phyloP scores from a whole-genome alignment of 2,888 invertebrate species.

The Harpalus rubripes region DNA sequence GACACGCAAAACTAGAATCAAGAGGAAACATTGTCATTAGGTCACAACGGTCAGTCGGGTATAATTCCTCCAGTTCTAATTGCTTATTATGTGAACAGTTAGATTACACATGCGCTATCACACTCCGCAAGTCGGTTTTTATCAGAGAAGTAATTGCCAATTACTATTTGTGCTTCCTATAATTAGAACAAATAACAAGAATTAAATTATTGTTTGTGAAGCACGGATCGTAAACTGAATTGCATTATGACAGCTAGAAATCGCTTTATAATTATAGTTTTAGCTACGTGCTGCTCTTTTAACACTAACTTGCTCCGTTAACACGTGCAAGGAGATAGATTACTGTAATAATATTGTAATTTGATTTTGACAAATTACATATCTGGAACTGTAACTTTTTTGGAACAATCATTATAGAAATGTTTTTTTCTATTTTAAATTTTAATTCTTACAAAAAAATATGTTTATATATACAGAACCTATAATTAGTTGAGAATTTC shows the following conservation, averaged over 20 bases:
- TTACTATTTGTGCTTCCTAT: conserved; percentile 67
- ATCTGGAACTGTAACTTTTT: background rate
- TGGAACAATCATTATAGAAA: background rate
- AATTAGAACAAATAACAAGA: conserved; percentile 64
- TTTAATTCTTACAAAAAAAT: background rate
- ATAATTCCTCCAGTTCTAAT: conserved; percentile 63
- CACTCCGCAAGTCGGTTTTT: conserved; percentile 34
- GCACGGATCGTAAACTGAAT: conserved; percentile 62
- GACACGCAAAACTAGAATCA: conserved; percentile 67
- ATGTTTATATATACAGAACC: background rate
- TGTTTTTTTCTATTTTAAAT: background rate
- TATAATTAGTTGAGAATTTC: background rate
- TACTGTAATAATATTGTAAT: conserved; percentile 40
- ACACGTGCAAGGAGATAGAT: conserved; percentile 48
- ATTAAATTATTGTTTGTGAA: conserved; percentile 66
- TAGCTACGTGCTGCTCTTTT: conserved; percentile 49
- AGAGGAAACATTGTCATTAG: conserved; percentile 64
- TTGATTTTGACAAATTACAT: conserved; percentile 39
- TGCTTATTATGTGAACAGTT: conserved; percentile 65
- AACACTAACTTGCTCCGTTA: conserved; percentile 54
- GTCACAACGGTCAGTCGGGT: conserved; percentile 53
- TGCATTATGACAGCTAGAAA: conserved; percentile 66
- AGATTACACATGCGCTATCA: conserved; percentile 55
- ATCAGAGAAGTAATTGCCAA: conserved; percentile 63
- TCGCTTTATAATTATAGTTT: conserved; percentile 66